These are phyloP conservation scores for Oreortyx pictus DNA, from an alignment of 2,797 vertebrate species.

Conservation along the genomic window DNA sequence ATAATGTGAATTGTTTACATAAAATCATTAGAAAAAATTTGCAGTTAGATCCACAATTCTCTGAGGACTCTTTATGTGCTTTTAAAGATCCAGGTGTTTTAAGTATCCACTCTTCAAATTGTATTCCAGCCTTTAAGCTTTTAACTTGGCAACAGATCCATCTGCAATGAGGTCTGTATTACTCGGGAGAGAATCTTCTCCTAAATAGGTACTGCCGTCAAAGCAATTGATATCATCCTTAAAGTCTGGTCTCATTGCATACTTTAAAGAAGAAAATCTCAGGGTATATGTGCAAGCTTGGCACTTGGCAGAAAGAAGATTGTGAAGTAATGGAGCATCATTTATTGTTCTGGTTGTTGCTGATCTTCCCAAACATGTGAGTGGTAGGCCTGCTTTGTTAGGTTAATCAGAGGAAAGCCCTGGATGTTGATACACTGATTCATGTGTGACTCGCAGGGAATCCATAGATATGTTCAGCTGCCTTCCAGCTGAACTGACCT, in stretches of 20 bases:
- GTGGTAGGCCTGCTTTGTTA: background rate
- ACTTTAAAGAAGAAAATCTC: conserved; percentile 33
- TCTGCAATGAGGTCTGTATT: conserved; percentile 9
- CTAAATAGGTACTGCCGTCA: conserved; percentile 38
- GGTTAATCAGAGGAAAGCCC: background rate
- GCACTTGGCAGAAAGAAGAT: background rate
- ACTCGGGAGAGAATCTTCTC: conserved; percentile 27
- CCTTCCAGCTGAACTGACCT: background rate
- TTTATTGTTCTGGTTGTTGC: background rate
- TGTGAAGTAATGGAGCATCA: background rate
- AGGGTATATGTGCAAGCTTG: conserved; percentile 8
- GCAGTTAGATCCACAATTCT: background rate
- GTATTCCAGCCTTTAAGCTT: background rate
- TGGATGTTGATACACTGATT: background rate
- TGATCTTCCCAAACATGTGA: background rate
- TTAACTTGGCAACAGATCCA: conserved; percentile 23
- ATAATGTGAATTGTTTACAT: background rate
- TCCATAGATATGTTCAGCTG: background rate
- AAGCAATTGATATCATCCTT: conserved; percentile 21
- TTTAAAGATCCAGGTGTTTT: conserved; percentile 35
- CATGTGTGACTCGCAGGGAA: background rate
- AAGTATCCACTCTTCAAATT: conserved; percentile 18
- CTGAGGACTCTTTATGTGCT: background rate
- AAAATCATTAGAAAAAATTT: background rate
- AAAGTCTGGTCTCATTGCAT: conserved; percentile 8